These are phyloP conservation scores for Thymelicus acteon DNA, from an alignment of 2,888 invertebrate species.

Conservation along the genomic window DNA sequence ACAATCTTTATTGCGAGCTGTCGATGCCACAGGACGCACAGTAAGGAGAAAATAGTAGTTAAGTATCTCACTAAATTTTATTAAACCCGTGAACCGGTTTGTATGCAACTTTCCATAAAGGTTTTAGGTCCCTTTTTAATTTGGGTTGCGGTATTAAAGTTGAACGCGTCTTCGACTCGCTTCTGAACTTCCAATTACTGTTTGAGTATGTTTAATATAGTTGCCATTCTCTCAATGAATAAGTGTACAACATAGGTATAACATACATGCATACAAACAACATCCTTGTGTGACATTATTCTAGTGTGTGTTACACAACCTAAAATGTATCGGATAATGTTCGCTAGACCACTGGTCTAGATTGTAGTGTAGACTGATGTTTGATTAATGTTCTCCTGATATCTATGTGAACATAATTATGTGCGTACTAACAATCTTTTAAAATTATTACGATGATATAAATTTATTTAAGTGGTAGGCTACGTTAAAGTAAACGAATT, in stretches of 20 bases:
- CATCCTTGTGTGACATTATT: conserved; percentile 24
- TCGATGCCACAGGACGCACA: too few species aligned
- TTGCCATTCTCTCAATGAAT: conserved; percentile 8
- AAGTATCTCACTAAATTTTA: neutral
- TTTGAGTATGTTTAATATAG: conserved; percentile 6
- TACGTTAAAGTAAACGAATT: too few species aligned
- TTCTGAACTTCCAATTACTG: conserved; percentile 9
- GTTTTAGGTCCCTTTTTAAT: conserved; percentile 9
- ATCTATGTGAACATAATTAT: neutral
- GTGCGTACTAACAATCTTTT: too few species aligned
- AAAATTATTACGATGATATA: too few species aligned
- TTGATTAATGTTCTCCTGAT: conserved; percentile 12
- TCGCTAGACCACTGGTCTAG: conserved; percentile 13
- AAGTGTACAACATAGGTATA: neutral
- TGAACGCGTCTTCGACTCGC: conserved; percentile 10
- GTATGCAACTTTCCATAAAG: conserved; percentile 9
- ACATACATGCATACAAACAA: neutral
- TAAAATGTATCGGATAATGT: conserved; percentile 14
- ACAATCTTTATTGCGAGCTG: too few species aligned
- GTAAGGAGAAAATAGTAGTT: too few species aligned
- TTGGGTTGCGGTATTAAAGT: conserved; percentile 10
- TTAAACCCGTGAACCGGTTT: conserved; percentile 1
- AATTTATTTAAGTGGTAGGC: too few species aligned
- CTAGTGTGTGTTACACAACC: conserved; percentile 13
- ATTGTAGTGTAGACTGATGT: neutral